Base-by-base conservation (phyloP, 2,797 vertebrate species). In the Novumbra hubbsi region DNA sequence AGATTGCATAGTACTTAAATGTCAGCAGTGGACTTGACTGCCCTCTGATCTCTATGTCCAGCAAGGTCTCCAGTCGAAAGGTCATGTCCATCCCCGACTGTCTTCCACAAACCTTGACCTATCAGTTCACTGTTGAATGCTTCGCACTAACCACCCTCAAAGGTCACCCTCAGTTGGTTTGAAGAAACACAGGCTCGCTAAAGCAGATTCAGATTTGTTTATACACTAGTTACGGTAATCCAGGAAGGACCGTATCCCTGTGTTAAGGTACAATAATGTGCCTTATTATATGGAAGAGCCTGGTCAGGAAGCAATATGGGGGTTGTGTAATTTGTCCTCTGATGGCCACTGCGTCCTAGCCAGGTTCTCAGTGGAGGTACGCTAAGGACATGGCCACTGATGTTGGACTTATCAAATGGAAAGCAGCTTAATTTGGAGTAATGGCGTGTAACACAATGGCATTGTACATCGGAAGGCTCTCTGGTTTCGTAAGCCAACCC, bases 1-100 rank as follows among this genome's bases (percentile, higher is more conserved):
- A 32, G 24, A 70, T 65, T 66, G 64, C 76, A 75, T 75, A 72
- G 66, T 41, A 50, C 76, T 8, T 72, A 77, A 81, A 78, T 80
- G 78, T 78, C 73, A 82, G 38, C 55, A 30, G 57, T 27, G 30
- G 11, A 41, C 14, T 14, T 27, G 55, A 24, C 21, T 60, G 24
- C 55, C 55, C n/a, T 45, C 30, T 57, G 19, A 77, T 79, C 71
- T 76, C 0, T 0, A 49, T 50, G 5, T 71, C 48, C 74, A 71
- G 78, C 71, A 68, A 75, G 32, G 76, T 49, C 70, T 83, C 65
- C 74, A 5, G 65, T 79, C 60, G 63, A 65, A 12, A 60, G 66
- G 17, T 57, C 11, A 16, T 60, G 19, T 55, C 52, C 15, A 64
- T 24, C 45, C 27, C 49, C 32, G 69, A 66, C 50, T 67, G 32